Evolutionary conservation across 2,797 vertebrate genomes (phyloP), one percentile per base, ranked within the genome.

Genomic region (Austrolebias charrua): DNA sequence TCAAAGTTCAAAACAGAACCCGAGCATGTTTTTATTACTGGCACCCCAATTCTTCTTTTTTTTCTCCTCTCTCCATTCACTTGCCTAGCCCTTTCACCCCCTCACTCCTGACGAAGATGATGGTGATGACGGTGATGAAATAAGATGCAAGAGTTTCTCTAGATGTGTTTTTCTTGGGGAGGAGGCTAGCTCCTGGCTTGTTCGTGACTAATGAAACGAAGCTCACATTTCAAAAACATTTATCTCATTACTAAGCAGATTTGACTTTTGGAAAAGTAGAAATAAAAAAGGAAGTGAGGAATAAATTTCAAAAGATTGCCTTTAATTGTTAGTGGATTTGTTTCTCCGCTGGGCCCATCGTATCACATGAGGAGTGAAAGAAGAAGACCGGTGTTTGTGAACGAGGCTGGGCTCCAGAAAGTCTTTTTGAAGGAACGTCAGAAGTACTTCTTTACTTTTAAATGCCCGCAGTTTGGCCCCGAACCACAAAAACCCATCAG

Each of bases 191-290:
- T 92, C 89, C 91, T 88, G 92, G 90, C 92, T 89, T 90, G 88
- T 90, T 92, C 88, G 88, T 89, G 88, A 91, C 86, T 91, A 91
- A 91, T 92, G 90, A 90, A 90, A 91, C 86, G 81, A 89, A 91
- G 89, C 87, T 88, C 86, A 87, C 85, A 85, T 91, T 91, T 90
- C 86, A 91, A 92, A 93, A 93, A 89, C 90, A 92, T 92, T 92
- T 89, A 91, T 88, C 89, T 91, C 88, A 91, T 93, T 93, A 92
- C 89, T 89, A 92, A 92, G 91, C 91, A 92, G 77, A 90, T 91
- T 91, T 90, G 85, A 85, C 83, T 90, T 84, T 73, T 73, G 73
- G 81, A 83, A 79, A 78, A 60, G 67, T 64, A 56, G 55, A 67
- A 82, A 78, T 6, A 63, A 56, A 28, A 64, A 67, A 71, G 70